Evolutionary conservation across 2,797 vertebrate genomes (phyloP).

Genomic region (Prionace glauca): DNA sequence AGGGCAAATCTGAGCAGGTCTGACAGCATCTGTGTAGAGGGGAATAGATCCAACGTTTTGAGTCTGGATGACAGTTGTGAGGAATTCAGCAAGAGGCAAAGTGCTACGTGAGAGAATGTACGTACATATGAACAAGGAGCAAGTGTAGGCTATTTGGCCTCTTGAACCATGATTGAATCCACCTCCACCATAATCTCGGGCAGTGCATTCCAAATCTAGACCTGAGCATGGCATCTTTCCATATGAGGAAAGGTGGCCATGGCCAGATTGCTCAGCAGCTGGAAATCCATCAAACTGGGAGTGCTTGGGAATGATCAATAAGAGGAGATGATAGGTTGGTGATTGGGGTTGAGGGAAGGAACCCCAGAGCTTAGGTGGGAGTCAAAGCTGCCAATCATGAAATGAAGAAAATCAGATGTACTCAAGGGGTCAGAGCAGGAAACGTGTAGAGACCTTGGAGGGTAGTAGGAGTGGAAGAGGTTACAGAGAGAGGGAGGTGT

Average conservation of each 20-base stretch:
- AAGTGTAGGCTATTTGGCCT: no score
- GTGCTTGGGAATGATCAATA: not conserved
- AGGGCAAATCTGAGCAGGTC: no score
- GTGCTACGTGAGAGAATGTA: not conserved
- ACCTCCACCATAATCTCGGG: no score
- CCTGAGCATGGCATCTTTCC: no score
- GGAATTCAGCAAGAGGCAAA: no score
- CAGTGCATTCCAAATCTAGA: no score
- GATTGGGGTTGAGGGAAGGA: not conserved
- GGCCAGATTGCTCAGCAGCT: not conserved
- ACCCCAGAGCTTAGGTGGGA: not conserved
- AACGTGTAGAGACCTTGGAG: not conserved
- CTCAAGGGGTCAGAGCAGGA: not conserved
- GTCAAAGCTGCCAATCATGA: not conserved
- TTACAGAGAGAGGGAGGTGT: not conserved
- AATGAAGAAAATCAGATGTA: not conserved
- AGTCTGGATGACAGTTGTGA: no score
- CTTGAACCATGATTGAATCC: no score
- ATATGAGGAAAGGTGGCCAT: no score
- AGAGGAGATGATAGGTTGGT: not conserved
- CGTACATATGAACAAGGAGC: no score
- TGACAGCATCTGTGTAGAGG: no score
- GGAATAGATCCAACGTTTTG: no score
- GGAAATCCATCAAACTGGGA: not conserved
- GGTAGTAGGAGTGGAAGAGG: not conserved